These are phyloP conservation scores for Patella depressa DNA, from an alignment of 2,888 invertebrate species.

Conservation along the genomic window DNA sequence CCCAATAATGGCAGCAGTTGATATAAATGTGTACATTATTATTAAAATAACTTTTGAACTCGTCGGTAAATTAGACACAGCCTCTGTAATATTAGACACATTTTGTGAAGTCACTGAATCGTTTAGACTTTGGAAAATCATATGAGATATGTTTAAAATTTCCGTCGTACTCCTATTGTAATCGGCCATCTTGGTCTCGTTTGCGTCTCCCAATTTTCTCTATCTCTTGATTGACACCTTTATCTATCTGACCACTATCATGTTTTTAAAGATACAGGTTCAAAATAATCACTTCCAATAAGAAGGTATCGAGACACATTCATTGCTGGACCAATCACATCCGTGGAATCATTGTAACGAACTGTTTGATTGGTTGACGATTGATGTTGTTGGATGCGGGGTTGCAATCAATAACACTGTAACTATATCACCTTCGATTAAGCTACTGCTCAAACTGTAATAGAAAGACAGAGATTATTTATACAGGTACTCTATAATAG, in stretches of 20 bases:
- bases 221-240: neutral
- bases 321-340: neutral
- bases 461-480: no score
- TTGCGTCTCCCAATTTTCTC: neutral
- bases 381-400: no score
- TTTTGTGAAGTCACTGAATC: neutral
- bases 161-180: neutral
- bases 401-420: no score
- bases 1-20: conserved; percentile 70
- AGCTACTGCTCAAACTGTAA: no score
- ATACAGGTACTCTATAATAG: no score
- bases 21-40: conserved; percentile 70
- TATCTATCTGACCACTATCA: neutral
- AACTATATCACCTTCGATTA: no score
- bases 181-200: neutral
- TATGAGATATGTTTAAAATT: conserved; percentile 3
- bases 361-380: no score
- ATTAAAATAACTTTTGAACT: conserved; percentile 64
- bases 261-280: no score
- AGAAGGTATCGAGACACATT: no score
- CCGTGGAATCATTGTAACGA: no score
- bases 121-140: neutral
- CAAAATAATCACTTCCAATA: no score
- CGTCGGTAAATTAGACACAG: neutral
- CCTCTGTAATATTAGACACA: neutral